Base-by-base conservation (phyloP, 1,140 invertebrate species). In the Stenopsyche tienmushanensis region DNA sequence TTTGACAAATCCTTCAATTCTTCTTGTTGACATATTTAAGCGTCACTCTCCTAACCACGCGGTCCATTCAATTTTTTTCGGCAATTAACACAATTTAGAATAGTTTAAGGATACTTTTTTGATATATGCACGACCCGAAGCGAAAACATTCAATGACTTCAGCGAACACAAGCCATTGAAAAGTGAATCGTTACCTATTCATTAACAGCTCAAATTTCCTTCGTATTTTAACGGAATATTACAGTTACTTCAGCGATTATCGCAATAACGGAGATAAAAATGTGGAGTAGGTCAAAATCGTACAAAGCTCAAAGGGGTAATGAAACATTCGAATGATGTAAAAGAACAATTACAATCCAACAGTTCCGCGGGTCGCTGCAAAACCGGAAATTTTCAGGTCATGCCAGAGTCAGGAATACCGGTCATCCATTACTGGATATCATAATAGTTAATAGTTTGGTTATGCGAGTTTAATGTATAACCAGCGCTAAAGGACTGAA, bases 181-280 rank as follows among this genome's bases (percentile, higher is more conserved):
- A 58, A 44, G 15, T 26, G 55, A 57, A 39, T 15, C 55, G 55
- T 58, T 58, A 58, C 39, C 44, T 20, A 17, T 26, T 18, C 39
- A 45, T 58, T 58, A 58, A 44, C 29, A 7, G 5, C 13, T 5
- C 55, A 39, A 20, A 18, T 42, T 39, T 41, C 24, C 8, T 39
- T 7, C n/a, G 44, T 47, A 15, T 47, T 20, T 47, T 47, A 47
- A 15, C 34, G 39, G 10, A 58, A 44, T 58, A 58, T 58, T 58
- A 58, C 20, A 25, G 55, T 58, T 44, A 44, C n/a, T n/a, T n/a
- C n/a, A 13, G 21, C 25, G 44, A 39, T 58, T 45, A 13, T 58
- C 39, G 39, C 44, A 58, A 44, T 20, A 29, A 26, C 29, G 29
- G 29, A 34, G 5, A 7, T 34, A 13, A 5, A 13, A 7, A 34